phyloP scores from a whole-genome alignment of 2,113 vertebrate species.

The Anthoscopus minutus region DNA sequence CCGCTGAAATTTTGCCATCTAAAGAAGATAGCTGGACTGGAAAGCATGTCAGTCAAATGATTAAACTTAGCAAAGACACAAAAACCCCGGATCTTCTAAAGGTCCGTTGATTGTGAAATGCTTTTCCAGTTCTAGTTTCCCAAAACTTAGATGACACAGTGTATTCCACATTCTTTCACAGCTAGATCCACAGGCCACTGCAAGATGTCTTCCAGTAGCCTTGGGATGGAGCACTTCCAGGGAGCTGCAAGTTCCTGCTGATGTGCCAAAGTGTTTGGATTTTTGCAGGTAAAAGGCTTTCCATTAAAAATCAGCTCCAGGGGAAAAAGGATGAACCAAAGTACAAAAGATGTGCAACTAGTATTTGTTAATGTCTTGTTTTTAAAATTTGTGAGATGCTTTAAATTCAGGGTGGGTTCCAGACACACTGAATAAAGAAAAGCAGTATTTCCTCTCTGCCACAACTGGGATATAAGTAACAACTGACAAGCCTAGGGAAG shows the following conservation, averaged over 20 bases:
- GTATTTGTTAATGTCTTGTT: not conserved
- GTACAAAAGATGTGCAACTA: not conserved
- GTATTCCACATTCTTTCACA: not conserved
- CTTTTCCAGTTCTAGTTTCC: not conserved
- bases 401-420: not conserved
- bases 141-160: not conserved
- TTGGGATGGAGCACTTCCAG: not conserved
- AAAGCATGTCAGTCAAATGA: not conserved
- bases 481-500: constrained; percentile 41
- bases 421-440: not conserved
- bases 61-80: not conserved
- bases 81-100: not conserved
- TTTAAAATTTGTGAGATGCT: not conserved
- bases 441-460: not conserved
- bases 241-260: not conserved
- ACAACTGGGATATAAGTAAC: not conserved
- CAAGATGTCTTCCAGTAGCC: not conserved
- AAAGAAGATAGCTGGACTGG: not conserved
- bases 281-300: not conserved
- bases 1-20: not conserved
- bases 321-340: not conserved
- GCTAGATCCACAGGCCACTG: too few species aligned
- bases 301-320: not conserved
- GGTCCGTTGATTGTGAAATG: not conserved
- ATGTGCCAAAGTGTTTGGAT: not conserved